Base-by-base conservation (phyloP, 1,140 invertebrate species). In the Drosophila elegans region DNA sequence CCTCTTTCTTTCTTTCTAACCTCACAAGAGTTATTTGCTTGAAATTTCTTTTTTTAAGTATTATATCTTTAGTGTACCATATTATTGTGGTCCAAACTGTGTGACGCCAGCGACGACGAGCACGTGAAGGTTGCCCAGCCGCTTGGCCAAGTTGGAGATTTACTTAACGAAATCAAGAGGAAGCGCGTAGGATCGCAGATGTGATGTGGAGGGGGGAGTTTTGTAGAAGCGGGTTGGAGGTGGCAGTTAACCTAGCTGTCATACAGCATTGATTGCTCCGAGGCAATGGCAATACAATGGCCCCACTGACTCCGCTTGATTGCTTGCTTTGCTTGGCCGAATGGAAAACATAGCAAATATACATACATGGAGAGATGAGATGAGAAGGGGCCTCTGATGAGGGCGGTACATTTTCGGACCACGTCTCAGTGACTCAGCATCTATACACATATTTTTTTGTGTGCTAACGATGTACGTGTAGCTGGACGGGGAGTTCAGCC, bases 131-230 rank as follows among this genome's bases (percentile, higher is more conserved):
- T 86, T 86, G 83, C 83, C 79, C 78, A 74, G 66, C 69, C 74
- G 57, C 59, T 29, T 44, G 55, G 56, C 59, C 82, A 78, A 64
- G 74, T 71, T 68, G 76, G 69, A 84, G 83, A 88, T 88, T 88
- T 88, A 88, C 84, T 88, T 88, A 88, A 88, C 83, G 84, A 88
- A 88, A 89, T 89, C 85, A 88, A 89, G 80, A 88, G 84, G 84
- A 88, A 88, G 84, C 84, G 83, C 82, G 84, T 89, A 83, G 83
- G 67, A 89, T 83, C 83, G 76, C 52, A 51, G 51, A 13, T 51
- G 48, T 11, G 39, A 34, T 29, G 44, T 36, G 53, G 12, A 41
- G 54, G 32, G 60, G 45, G 63, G n/a, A n/a, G 36, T 36, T 49
- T 61, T 61, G 32, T 12, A 36, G 42, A 27, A 42, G 69, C 34